Evolutionary conservation across 2,797 vertebrate genomes (phyloP).

Genomic region (Paramormyrops hopkinsi): DNA sequence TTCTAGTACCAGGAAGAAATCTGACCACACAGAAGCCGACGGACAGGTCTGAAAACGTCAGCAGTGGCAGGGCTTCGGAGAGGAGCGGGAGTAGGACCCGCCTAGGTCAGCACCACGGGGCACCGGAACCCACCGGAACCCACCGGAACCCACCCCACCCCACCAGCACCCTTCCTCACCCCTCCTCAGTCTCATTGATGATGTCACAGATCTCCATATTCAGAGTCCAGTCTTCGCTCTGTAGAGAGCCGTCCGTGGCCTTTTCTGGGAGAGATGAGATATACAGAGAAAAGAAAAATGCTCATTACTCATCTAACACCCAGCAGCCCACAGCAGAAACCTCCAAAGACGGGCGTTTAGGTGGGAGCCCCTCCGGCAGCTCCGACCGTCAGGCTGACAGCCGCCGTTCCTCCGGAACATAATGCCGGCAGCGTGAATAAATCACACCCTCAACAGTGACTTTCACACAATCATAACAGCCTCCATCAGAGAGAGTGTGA

Average conservation of each 20-base stretch:
- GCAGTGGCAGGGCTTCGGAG: not conserved
- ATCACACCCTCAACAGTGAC: constrained; percentile 3
- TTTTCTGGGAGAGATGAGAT: constrained; percentile 69
- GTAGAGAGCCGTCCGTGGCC: constrained; percentile 91
- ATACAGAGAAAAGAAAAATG: not conserved
- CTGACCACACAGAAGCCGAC: not conserved
- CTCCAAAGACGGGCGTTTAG: not conserved
- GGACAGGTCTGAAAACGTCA: not conserved
- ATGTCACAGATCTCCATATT: constrained; percentile 99
- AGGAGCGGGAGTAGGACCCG: not conserved
- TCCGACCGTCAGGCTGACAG: not conserved
- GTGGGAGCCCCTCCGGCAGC: not conserved
- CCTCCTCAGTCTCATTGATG: constrained; percentile 96
- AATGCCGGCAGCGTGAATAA: not conserved
- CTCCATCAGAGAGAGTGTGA: not conserved
- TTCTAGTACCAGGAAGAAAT: not conserved
- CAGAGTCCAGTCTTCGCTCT: constrained; percentile 94
- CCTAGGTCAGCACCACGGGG: not conserved
- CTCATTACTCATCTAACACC: not conserved
- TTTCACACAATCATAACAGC: not conserved
- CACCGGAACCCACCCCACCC: constrained; percentile 71
- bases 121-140: constrained; percentile 40
- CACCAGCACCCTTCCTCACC: constrained; percentile 64
- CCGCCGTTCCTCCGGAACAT: not conserved
- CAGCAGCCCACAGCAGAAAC: not conserved